Base-by-base conservation (phyloP, 2,888 invertebrate genomes). In the Melanostoma mellinum region DNA sequence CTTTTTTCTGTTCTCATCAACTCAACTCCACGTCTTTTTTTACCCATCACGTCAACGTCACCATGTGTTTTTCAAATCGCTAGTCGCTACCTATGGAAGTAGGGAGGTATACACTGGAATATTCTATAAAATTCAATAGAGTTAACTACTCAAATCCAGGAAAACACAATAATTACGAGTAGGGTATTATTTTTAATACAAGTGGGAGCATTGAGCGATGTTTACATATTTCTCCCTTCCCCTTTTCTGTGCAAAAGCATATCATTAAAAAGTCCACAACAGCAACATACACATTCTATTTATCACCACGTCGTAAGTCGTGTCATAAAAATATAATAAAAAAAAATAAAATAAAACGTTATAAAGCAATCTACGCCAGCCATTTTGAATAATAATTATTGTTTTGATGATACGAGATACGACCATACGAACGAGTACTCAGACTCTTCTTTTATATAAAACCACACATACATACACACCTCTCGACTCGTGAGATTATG, bases 371-470 rank as follows among this genome's bases (percentile, higher is more conserved):
- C 67, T 32, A 73, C 72, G 61, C 56, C 81, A 82, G 72, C 81
- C 82, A 82, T 82, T 77, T 82, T 82, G 82, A 78, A 82, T 82
- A 78, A 72, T 61, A 77, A 61, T 61, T 53, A 69, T 68, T 82
- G 20, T 61, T 46, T 48, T 48, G 20, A 68, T 72, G 50, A 65
- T 55, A 38, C 63, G 20, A 20, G 36, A 63, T 46, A 30, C 35
- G n/a, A n/a, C n/a, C n/a, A n/a, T n/a, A n/a, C n/a, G n/a, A n/a
- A n/a, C n/a, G 33, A 36, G 6, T 46, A 32, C 44, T 6, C 30
- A n/a, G n/a, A n/a, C n/a, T 61, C 10, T 36, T 38, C 48, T 36
- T 38, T 44, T 35, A 6, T 35, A 36, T 33, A 36, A 3, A 44
- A 20, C 20, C 32, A 36, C 48, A 36, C 55, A 56, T 55, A 40